Base-by-base conservation (phyloP, 2,797 vertebrate species). In the Myotis myotis region DNA sequence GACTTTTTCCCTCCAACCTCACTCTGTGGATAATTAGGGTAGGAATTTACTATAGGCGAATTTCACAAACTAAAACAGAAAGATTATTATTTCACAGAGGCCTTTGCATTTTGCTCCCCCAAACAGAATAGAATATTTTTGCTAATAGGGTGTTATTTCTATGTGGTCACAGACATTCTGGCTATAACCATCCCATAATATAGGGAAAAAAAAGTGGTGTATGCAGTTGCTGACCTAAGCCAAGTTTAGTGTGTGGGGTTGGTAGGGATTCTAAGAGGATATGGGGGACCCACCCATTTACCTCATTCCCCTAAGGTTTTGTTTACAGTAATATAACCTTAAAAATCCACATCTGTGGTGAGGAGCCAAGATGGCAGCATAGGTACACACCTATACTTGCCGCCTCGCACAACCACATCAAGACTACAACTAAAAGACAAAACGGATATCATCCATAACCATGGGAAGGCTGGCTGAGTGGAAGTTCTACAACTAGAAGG, bases 1-100 rank as follows among this genome's bases (percentile, higher is more conserved):
- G 17, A 66, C 22, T 15, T 55, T 23, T 16, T 10, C 0, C 0
- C 2, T 5, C 7, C 3, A n/a, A 20, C 17, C 0, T 81, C n/a
- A 47, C 23, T 38, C 78, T 30, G 41, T 64, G 72, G 16, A 72
- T 41, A 72, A 38, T 9, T 64, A 11, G 7, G 44, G 6, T 53
- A 89, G 11, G 11, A 1, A 51, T 72, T 94, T 64, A 57, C 4
- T 10, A 51, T 2, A 20, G 23, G 2, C 10, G 5, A 87, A 66
- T 83, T 78, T 83, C 36, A 79, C 8, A 53, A 71, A 85, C 47
- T 47, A 51, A 70, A 89, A 64, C 22, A 82, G 16, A 70, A 76
- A 17, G 19, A 22, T 36, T 66, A 22, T 47, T 47, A 38, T 6
- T 81, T 81, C 41, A 60, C 22, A 70, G 17, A 74, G 19, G 11